Conservation (phyloP, 2,797 vertebrate species). For the Moxostoma hubbsi region DNA sequence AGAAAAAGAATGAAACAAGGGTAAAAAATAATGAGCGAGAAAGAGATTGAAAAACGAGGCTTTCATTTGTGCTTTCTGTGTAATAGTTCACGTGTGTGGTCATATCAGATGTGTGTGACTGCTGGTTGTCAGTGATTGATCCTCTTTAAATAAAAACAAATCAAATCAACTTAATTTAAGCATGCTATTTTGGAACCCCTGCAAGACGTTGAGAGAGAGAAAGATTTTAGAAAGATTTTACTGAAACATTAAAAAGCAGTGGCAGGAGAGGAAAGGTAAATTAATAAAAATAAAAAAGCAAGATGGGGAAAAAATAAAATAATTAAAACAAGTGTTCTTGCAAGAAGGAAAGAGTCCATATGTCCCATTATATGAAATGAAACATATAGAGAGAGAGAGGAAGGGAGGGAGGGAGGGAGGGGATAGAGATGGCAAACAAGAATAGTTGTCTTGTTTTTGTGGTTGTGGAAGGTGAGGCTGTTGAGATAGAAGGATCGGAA, state of each 20-base stretch:
- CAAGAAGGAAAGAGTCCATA: conserved; percentile 25
- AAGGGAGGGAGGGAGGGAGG: no score
- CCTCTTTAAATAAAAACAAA: conserved; percentile 41
- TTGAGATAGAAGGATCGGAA: conserved; percentile 38
- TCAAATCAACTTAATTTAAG: conserved; percentile 26
- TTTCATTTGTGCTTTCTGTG: conserved; percentile 1
- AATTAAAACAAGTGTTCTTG: conserved; percentile 10
- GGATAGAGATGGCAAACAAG: background rate
- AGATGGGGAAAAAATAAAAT: background rate
- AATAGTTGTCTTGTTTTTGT: conserved; percentile 52
- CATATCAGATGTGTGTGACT: no score
- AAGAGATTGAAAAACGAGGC: conserved; percentile 33
- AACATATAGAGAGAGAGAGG: background rate
- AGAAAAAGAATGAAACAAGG: background rate
- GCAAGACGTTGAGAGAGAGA: background rate
- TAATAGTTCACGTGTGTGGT: background rate
- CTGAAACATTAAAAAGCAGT: no score
- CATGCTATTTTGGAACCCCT: conserved; percentile 15
- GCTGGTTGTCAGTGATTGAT: conserved; percentile 30
- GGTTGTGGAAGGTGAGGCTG: conserved; percentile 32
- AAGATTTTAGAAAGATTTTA: no score
- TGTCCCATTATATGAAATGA: conserved; percentile 18
- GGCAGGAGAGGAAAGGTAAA: conserved; percentile 17
- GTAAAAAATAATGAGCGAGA: conserved; percentile 26
- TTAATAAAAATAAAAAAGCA: background rate